Conservation (phyloP, 2,888 invertebrate genomes). For the Kryphioiulus occultus region DNA sequence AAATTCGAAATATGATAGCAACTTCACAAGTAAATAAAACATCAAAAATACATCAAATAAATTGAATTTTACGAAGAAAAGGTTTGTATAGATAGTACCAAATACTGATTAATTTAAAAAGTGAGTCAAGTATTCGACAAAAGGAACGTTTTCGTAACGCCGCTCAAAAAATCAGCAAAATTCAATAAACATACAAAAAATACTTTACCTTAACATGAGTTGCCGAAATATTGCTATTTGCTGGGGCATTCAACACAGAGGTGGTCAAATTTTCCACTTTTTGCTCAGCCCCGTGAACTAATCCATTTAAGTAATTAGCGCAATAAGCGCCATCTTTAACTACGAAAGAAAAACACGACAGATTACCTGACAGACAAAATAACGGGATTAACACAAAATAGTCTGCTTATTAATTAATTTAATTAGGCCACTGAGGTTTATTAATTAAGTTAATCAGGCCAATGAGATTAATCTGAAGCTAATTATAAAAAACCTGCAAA, state of each 20-base stretch:
- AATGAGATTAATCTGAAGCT: no score
- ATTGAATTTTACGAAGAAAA: no score
- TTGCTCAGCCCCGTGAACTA: slow-evolving; percentile 58
- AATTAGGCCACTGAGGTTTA: neutral
- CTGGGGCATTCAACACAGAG: slow-evolving; percentile 55
- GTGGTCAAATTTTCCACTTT: slow-evolving; percentile 55
- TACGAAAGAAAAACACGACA: slow-evolving; percentile 53
- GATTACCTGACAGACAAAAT: neutral
- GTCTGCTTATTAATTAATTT: neutral
- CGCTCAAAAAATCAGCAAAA: no score
- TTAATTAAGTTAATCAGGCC: no score
- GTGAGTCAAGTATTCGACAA: no score
- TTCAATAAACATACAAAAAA: slow-evolving; percentile 9
- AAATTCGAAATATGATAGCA: no score
- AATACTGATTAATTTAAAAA: no score
- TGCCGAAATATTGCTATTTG: slow-evolving; percentile 56
- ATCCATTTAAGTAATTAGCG: slow-evolving; percentile 59
- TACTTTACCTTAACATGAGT: slow-evolving; percentile 54
- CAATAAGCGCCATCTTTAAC: slow-evolving; percentile 59
- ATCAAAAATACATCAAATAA: no score
- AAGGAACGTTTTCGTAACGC: no score
- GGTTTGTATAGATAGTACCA: no score
- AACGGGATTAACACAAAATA: neutral
- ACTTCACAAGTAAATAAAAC: no score
- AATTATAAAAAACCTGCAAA: no score